These are phyloP conservation scores for Colletes latitarsis DNA, from an alignment of 1,140 invertebrate species.

Conservation along the genomic window DNA sequence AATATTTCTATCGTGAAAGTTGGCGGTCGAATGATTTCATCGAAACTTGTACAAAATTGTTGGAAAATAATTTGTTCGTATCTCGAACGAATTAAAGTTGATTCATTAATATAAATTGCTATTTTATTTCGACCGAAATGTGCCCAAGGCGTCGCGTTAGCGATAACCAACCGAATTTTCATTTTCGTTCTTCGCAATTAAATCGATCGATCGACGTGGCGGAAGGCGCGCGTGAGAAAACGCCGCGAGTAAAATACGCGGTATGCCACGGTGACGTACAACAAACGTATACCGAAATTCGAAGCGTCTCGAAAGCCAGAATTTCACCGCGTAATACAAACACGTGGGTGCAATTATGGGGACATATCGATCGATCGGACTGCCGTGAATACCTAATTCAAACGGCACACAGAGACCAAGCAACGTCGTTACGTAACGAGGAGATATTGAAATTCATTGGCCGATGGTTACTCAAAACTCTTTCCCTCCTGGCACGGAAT, in stretches of 20 bases:
- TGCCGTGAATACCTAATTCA: conserved; percentile 25
- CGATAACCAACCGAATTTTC: not conserved
- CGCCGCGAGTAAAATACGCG: no score
- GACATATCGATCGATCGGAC: conserved; percentile 21
- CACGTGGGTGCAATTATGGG: conserved; percentile 17
- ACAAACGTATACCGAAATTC: not conserved
- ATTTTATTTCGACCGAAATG: no score
- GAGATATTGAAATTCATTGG: conserved; percentile 57
- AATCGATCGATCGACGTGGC: not conserved
- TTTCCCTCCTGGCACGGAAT: conserved; percentile 34
- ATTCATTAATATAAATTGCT: no score
- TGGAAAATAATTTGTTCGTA: no score
- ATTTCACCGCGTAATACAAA: conserved; percentile 3
- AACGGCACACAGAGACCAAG: conserved; percentile 26
- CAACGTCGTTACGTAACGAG: conserved; percentile 43
- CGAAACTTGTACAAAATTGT: no score
- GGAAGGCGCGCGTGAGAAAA: no score
- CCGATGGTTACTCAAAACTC: conserved; percentile 42
- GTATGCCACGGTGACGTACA: not conserved
- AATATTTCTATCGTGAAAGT: no score
- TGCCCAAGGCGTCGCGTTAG: no score
- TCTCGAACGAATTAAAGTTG: no score
- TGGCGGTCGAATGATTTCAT: no score
- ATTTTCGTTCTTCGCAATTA: not conserved
- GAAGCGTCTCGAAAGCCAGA: not conserved